Evolutionary conservation across 2,797 vertebrate genomes (phyloP).

Genomic region (Percopsis omiscomaycus): DNA sequence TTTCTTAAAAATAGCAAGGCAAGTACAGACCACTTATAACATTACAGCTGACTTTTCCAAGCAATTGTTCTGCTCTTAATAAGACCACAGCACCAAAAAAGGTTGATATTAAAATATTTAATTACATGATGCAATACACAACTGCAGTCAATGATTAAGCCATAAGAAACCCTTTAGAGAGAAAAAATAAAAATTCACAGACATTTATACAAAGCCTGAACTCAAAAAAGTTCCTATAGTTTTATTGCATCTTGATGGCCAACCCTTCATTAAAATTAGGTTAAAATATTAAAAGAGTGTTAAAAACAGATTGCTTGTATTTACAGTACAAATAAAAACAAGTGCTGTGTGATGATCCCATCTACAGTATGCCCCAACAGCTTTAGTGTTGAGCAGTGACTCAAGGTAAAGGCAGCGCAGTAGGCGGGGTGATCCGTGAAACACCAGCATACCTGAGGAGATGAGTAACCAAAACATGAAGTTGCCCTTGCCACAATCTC

Average conservation of each 20-base stretch:
- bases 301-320: conserved; percentile 1
- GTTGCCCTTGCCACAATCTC: too few species aligned
- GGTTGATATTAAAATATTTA: background rate
- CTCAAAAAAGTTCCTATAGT: conserved; percentile 14
- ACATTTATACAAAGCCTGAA: conserved; percentile 4
- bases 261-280: conserved; percentile 2
- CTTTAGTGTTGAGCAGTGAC: conserved; percentile 28
- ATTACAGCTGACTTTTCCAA: too few species aligned
- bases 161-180: background rate
- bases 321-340: conserved; percentile 21
- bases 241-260: conserved; percentile 30
- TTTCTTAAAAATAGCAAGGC: too few species aligned
- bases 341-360: conserved; percentile 41
- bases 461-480: background rate
- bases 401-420: conserved; percentile 48
- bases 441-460: conserved; percentile 64
- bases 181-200: background rate
- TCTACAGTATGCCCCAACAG: conserved; percentile 7
- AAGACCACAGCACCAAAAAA: too few species aligned
- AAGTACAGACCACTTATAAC: too few species aligned
- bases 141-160: background rate
- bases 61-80: too few species aligned
- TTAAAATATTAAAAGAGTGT: conserved; percentile 21
- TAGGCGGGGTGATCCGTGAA: conserved; percentile 63
- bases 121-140: background rate